Evolutionary conservation across 2,888 invertebrate species (phyloP).

Genomic region (Morpho deidamia): DNA sequence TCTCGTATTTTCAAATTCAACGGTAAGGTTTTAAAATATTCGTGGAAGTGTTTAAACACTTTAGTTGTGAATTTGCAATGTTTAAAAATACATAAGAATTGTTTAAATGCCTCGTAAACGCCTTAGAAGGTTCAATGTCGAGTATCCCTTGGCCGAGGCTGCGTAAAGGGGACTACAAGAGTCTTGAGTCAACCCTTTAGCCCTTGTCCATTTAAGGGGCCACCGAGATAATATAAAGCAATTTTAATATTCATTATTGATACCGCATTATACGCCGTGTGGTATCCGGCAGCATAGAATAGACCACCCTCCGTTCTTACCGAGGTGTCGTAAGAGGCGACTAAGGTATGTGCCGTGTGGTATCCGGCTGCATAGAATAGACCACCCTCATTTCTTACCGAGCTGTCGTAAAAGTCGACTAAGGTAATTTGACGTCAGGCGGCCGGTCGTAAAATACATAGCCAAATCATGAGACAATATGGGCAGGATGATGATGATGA

Average conservation of each 20-base stretch:
- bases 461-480: no score
- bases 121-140: constrained; percentile 41
- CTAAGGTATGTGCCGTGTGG: no score
- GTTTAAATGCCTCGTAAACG: constrained; percentile 35
- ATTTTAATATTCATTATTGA: constrained; percentile 21
- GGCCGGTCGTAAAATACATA: no score
- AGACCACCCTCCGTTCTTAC: no score
- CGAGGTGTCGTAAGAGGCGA: no score
- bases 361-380: no score
- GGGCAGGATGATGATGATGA: no score
- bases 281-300: no score
- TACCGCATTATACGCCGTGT: not conserved
- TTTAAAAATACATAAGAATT: constrained; percentile 24
- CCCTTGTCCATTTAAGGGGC: constrained; percentile 37
- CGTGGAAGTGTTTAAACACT: constrained; percentile 6
- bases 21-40: constrained; percentile 1
- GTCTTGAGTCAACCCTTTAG: constrained; percentile 35
- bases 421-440: no score
- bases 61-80: constrained; percentile 12
- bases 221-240: constrained; percentile 22
- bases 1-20: constrained; percentile 6
- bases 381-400: no score
- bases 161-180: constrained; percentile 33
- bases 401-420: no score
- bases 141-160: constrained; percentile 43